Evolutionary conservation across 2,888 invertebrate species (phyloP).

Genomic region (Ashinkailepas kermadecensis): DNA sequence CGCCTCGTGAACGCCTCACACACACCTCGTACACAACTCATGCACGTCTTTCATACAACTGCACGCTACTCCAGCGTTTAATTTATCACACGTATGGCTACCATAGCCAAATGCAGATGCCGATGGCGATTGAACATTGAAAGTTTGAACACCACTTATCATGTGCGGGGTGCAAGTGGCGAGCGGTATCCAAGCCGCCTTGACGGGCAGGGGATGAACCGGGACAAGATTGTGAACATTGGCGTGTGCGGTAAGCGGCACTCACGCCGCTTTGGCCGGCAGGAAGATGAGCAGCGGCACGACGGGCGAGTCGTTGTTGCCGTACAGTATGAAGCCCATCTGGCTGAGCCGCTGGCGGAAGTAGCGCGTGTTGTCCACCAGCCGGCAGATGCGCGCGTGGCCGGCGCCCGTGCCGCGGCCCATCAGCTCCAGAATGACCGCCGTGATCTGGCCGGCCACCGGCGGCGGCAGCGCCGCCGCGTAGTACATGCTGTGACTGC

Average conservation of each 20-base stretch:
- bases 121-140: too few species aligned
- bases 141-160: too few species aligned
- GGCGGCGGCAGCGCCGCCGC: slow-evolving; percentile 24
- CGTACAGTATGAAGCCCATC: slow-evolving; percentile 86
- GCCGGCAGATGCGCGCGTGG: slow-evolving; percentile 55
- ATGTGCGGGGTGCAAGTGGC: too few species aligned
- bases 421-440: slow-evolving; percentile 22
- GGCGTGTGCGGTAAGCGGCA: neutral
- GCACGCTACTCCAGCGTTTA: too few species aligned
- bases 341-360: slow-evolving; percentile 69
- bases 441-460: slow-evolving; percentile 24
- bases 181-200: too few species aligned
- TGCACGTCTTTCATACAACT: too few species aligned
- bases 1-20: too few species aligned
- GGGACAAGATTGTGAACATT: too few species aligned
- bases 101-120: too few species aligned
- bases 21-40: too few species aligned
- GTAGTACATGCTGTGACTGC: slow-evolving; percentile 23
- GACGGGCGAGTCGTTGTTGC: slow-evolving; percentile 90
- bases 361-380: slow-evolving; percentile 74
- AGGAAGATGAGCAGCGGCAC: slow-evolving; percentile 91
- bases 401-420: slow-evolving; percentile 37
- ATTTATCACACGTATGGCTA: too few species aligned
- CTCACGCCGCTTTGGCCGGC: slow-evolving; percentile 83
- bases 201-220: too few species aligned